Percentiles rank a stretch among this genome's conserved stretches.
phyloP scores from a whole-genome alignment of 1,140 invertebrate genomes.

The Popillia japonica region DNA sequence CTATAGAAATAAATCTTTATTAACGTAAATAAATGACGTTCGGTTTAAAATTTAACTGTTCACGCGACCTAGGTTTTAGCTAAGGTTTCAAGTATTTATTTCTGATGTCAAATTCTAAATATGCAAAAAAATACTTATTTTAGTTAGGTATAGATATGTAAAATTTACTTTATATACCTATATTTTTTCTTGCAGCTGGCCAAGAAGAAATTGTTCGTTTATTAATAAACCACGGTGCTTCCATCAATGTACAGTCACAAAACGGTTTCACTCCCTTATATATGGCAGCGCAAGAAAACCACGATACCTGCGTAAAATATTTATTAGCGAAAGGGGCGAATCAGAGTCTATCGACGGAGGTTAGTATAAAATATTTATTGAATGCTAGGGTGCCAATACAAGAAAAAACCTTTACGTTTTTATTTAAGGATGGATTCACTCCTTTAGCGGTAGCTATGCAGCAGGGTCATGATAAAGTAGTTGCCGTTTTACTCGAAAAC shows the following conservation, averaged over 20 bases:
- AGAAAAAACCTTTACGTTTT: constrained; percentile 33
- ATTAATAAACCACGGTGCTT: constrained; percentile 87
- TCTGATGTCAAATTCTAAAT: no score
- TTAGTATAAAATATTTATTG: constrained; percentile 59
- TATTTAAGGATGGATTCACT: constrained; percentile 92
- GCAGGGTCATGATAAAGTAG: constrained; percentile 98
- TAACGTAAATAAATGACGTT: no score
- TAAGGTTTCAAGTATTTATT: background rate
- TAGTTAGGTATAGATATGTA: background rate
- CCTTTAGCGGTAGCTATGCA: constrained; percentile 98
- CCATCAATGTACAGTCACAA: constrained; percentile 95
- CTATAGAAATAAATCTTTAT: no score
- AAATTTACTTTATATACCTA: constrained; percentile 22
- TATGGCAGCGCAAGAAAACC: constrained; percentile 99
- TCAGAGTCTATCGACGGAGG: constrained; percentile 96
- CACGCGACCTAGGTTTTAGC: no score
- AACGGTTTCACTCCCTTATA: constrained; percentile 99
- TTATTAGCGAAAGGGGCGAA: constrained; percentile 93
- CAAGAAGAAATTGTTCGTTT: constrained; percentile 94
- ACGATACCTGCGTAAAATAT: constrained; percentile 93
- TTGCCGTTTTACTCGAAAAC: constrained; percentile 94
- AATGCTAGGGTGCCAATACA: background rate
- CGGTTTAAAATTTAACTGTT: no score
- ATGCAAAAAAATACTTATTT: background rate
- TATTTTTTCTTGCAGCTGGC: constrained; percentile 72